Conservation (phyloP, 2,888 invertebrate species). For the Agriopis leucophaearia region DNA sequence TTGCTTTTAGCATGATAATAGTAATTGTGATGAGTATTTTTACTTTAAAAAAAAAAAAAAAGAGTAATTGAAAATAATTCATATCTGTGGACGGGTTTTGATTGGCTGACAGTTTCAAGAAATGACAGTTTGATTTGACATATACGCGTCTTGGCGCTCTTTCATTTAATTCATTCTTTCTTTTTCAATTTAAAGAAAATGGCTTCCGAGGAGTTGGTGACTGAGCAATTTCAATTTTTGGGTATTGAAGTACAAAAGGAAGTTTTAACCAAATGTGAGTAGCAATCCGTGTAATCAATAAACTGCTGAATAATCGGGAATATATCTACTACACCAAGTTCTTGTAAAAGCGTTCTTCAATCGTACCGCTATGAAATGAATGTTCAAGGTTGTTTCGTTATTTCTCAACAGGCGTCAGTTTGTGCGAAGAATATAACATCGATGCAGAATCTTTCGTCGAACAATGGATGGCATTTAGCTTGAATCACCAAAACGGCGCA, state of each 20-base stretch:
- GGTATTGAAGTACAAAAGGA: constrained; percentile 85
- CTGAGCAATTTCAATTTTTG: constrained; percentile 88
- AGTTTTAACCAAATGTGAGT: constrained; percentile 87
- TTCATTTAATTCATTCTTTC: constrained; percentile 49
- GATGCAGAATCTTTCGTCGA: constrained; percentile 90
- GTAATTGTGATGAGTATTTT: no score
- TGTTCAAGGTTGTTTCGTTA: constrained; percentile 82
- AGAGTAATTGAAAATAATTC: no score
- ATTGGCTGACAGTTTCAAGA: not conserved
- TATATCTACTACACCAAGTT: not conserved
- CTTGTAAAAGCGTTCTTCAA: constrained; percentile 8
- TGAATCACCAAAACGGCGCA: constrained; percentile 88
- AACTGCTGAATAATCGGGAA: not conserved
- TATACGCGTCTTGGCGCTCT: constrained; percentile 33
- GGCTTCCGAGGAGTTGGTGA: constrained; percentile 85
- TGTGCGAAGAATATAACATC: constrained; percentile 88
- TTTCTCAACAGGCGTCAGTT: constrained; percentile 85
- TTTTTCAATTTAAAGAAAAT: constrained; percentile 71
- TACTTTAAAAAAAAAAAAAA: no score
- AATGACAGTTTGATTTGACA: constrained; percentile 9
- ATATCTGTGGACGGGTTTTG: constrained; percentile 7
- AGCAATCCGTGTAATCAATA: constrained; percentile 35
- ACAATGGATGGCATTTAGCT: constrained; percentile 92
- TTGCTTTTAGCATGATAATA: no score
- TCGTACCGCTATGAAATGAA: constrained; percentile 59